Percentiles rank a stretch among this genome's conserved stretches.
These are phyloP conservation scores for Brachyrhaphis roseni DNA, from an alignment of 2,797 vertebrate genomes.

Conservation along the genomic window DNA sequence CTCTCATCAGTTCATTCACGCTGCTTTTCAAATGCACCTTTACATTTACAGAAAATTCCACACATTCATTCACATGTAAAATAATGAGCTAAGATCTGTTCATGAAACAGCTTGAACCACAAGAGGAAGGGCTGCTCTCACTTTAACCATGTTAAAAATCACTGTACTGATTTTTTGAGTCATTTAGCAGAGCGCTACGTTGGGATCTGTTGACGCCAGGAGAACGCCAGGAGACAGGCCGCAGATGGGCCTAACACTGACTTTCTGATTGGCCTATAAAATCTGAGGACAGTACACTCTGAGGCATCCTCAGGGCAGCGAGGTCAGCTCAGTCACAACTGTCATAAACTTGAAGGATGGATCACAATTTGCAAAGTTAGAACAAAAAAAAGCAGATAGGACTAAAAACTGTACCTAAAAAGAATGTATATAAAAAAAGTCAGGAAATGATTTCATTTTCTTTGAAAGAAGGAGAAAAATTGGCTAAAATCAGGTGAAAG, in stretches of 20 bases:
- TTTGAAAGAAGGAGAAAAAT: not conserved
- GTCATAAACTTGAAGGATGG: not conserved
- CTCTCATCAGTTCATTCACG: not conserved
- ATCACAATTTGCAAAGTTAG: not conserved
- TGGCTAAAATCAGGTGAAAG: too few species aligned
- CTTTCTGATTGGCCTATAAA: conserved; percentile 30
- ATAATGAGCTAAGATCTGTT: not conserved
- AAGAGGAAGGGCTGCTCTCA: not conserved
- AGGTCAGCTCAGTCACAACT: not conserved
- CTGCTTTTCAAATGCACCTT: conserved; percentile 7
- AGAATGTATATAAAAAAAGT: not conserved
- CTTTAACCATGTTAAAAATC: not conserved
- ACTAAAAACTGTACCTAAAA: not conserved
- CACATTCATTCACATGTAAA: not conserved
- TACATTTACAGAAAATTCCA: not conserved
- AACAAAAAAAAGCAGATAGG: not conserved
- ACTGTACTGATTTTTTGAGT: not conserved
- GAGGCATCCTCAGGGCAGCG: not conserved
- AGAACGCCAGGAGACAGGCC: conserved; percentile 7
- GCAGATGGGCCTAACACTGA: conserved; percentile 47
- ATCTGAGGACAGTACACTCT: not conserved
- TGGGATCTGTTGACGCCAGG: conserved; percentile 24
- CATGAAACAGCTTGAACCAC: not conserved
- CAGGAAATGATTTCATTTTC: not conserved
- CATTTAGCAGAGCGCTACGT: conserved; percentile 9